These are phyloP conservation scores for Hemichromis elongatus DNA, from an alignment of 2,113 vertebrate genomes.

Conservation along the genomic window DNA sequence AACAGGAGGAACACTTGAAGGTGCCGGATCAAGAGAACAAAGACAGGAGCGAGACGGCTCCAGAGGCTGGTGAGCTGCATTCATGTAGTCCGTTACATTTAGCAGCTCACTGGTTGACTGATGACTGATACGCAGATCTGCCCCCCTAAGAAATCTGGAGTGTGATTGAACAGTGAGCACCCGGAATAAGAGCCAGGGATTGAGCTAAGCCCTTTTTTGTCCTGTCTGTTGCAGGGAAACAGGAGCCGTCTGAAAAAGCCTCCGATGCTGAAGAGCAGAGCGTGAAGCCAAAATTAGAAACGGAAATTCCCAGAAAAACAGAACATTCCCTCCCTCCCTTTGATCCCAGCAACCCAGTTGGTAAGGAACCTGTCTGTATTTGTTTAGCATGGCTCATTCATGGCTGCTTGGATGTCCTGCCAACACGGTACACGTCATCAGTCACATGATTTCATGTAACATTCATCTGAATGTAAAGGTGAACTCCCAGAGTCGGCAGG, in stretches of 20 bases:
- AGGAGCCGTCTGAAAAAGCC: background rate
- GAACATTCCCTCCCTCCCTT: slow-evolving; percentile 28
- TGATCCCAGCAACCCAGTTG: slow-evolving; percentile 51
- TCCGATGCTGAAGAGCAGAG: background rate
- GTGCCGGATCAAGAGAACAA: background rate
- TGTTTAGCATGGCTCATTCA: background rate
- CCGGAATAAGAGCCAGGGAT: background rate
- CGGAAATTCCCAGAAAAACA: background rate
- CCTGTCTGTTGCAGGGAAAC: slow-evolving; percentile 6
- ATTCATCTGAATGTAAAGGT: rapidly evolving
- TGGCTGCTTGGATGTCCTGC: background rate
- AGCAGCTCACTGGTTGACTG: background rate
- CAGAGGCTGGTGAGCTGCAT: background rate
- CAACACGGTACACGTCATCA: background rate
- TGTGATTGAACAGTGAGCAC: background rate
- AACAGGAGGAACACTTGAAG: background rate
- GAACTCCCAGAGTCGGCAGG: background rate
- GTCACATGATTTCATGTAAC: too few species aligned
- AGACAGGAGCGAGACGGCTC: background rate
- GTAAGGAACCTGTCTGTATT: slow-evolving; percentile 17
- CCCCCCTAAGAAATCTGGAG: background rate
- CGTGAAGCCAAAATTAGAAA: background rate
- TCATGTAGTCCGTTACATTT: background rate
- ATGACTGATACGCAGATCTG: background rate
- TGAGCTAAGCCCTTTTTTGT: background rate